These are phyloP conservation scores for Microhierax caerulescens DNA, from an alignment of 2,797 vertebrate genomes.

Conservation along the genomic window DNA sequence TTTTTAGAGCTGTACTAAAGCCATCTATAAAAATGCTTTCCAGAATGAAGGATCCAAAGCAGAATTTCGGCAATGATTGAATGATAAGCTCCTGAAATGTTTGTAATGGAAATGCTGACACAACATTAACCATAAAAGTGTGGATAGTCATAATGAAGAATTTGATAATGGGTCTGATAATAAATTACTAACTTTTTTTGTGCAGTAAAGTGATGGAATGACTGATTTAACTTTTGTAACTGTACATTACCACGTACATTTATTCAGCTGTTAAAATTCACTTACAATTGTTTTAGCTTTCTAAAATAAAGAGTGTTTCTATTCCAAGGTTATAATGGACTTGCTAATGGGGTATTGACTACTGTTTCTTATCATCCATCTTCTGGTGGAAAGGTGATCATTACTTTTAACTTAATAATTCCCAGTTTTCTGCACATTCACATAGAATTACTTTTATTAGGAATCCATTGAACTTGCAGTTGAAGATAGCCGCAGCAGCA, in stretches of 20 bases:
- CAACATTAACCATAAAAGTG: background rate
- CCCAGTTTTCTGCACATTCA: conserved; percentile 28
- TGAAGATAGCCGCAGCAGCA: background rate
- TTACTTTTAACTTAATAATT: conserved; percentile 62
- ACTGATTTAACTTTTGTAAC: conserved; percentile 39
- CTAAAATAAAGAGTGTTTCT: conserved; percentile 43
- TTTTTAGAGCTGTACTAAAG: background rate
- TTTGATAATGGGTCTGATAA: conserved; percentile 19
- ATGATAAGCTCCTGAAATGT: background rate
- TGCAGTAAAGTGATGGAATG: background rate
- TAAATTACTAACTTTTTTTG: background rate
- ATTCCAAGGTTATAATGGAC: conserved; percentile 61
- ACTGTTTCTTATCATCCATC: conserved; percentile 53
- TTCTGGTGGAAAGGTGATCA: conserved; percentile 48
- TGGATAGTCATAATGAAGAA: background rate
- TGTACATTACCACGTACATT: background rate
- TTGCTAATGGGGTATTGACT: conserved; percentile 72
- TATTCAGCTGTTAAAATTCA: conserved; percentile 61
- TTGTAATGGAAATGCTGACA: conserved; percentile 16
- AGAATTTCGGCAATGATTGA: background rate
- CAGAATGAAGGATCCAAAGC: background rate
- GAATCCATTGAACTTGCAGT: conserved; percentile 20
- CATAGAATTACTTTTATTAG: conserved; percentile 48
- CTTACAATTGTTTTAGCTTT: conserved; percentile 54
- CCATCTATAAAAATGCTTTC: background rate